Base-by-base conservation (phyloP, 2,888 invertebrate species). In the Scelioninae gen. 1 region DNA sequence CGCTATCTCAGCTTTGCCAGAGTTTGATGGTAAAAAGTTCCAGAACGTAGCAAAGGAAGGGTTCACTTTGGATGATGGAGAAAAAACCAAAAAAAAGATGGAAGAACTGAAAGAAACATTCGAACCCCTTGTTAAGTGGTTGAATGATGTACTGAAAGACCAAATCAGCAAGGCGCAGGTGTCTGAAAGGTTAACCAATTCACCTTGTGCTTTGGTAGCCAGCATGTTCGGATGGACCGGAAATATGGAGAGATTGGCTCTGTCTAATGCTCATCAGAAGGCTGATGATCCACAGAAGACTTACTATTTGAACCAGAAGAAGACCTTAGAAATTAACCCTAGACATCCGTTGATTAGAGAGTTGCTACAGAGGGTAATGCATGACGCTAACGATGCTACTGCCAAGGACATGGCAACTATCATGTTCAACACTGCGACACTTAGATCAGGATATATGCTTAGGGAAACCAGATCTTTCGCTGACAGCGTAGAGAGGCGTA, bases 41-140 rank as follows among this genome's bases (percentile, higher is more conserved):
- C 98, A 98, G 93, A 99, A 99, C 92, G 98, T 99, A 68, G 99
- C 99, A 87, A 99, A 99, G 93, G 99, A 99, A 94, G 98, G 98
- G 38, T 96, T 99, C 91, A 95, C 96, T 86, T 93, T 99, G 8
- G 95, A 96, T 53, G 97, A 98, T 89, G 94, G 95, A 93, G 87
- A 87, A 0, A 89, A 89, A 13, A 87, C 89, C 84, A 96, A 97
- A 93, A 96, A 96, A 91, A 95, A 95, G 86, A 93, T 95, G 89
- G 97, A 98, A 91, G 95, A 95, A 74, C 91, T 96, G 81, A 96
- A 96, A 92, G 94, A 94, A 86, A 94, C 95, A 74, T 98, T 95
- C 92, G 97, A 98, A 93, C 98, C 99, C 56, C 94, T 99, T 80
- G 95, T 96, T 15, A 96, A 96, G 90, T 99, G 99, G 98, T 93